Conservation (phyloP, 2,797 vertebrate genomes). For the Danio albolineatus region DNA sequence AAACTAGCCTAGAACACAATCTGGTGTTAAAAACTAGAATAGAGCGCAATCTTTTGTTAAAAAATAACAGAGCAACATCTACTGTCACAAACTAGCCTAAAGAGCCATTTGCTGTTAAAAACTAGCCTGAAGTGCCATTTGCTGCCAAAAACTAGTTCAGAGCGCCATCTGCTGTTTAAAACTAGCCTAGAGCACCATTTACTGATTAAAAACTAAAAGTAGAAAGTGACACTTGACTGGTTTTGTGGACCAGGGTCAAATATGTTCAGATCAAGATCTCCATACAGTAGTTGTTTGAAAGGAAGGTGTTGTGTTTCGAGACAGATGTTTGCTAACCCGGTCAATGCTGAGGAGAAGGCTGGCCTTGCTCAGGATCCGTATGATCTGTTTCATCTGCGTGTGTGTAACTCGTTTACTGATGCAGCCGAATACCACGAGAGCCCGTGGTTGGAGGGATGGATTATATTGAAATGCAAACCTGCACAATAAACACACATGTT, state of each 20-base stretch:
- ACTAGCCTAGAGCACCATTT: too few species aligned
- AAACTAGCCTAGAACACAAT: too few species aligned
- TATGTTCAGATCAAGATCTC: background rate
- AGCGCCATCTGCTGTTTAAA: too few species aligned
- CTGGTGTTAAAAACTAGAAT: too few species aligned
- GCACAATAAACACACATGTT: constrained; percentile 15
- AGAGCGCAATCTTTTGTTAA: too few species aligned
- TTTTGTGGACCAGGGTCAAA: background rate
- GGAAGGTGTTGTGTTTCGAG: background rate
- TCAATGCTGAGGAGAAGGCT: constrained; percentile 83
- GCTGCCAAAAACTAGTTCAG: too few species aligned
- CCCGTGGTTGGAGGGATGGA: constrained; percentile 95
- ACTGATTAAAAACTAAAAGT: too few species aligned
- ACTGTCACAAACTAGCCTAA: too few species aligned
- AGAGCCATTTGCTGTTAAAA: too few species aligned
- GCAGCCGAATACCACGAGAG: constrained; percentile 95
- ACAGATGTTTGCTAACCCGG: constrained; percentile 67
- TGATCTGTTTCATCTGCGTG: constrained; percentile 95
- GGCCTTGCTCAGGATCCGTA: constrained; percentile 97
- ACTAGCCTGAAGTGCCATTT: too few species aligned
- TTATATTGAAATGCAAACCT: constrained; percentile 90
- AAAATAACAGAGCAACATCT: too few species aligned
- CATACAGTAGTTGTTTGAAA: background rate
- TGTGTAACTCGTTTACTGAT: constrained; percentile 96
- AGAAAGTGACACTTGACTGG: too few species aligned